Evolutionary conservation across 2,113 vertebrate genomes (phyloP), one percentile per base, ranked within the genome.

Genomic region (Ictidomys tridecemlineatus): DNA sequence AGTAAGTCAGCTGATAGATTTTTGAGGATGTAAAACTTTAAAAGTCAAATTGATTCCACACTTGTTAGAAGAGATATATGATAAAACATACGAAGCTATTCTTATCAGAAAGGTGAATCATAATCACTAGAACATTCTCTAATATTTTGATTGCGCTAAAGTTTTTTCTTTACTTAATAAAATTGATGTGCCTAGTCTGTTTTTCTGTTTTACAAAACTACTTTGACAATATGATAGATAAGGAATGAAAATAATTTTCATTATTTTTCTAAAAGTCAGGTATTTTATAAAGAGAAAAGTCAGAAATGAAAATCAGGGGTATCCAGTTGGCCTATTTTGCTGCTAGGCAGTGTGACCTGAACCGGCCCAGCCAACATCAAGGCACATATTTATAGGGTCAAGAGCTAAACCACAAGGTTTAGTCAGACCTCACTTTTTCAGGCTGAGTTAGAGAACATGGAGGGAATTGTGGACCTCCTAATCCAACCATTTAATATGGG

Each of bases 151-250:
- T 65, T 93, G 28, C 11, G 30, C 48, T 13, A 45, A 86, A 63
- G 34, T 20, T 85, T 85, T n/a, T 39, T 94, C 94, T 85, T n/a
- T 39, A 93, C 94, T 94, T 89, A 90, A 77, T 34, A 70, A 58
- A 89, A 85, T 45, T 42, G 10, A 6, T 74, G 5, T 87, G 22
- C 70, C 92, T 92, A 17, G 10, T 86, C 48, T 82, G 14, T 92
- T 97, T 93, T 91, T 94, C 39, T 65, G 17, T 67, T 92, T 70
- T 48, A 84, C 9, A 94, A 88, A 97, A 80, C 37, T 87, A 30
- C 79, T 91, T 90, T 78, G 73, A 86, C 37, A 86, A 58, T 79
- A 65, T 13, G 0, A 51, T 48, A 51, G 56, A 89, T 89, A 89
- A 92, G 53, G 45, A 89, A 85, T 58, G 39, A 53, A 91, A 91